These are phyloP conservation scores for Misgurnus mizolepis DNA, from an alignment of 2,113 vertebrate species.

Conservation along the genomic window DNA sequence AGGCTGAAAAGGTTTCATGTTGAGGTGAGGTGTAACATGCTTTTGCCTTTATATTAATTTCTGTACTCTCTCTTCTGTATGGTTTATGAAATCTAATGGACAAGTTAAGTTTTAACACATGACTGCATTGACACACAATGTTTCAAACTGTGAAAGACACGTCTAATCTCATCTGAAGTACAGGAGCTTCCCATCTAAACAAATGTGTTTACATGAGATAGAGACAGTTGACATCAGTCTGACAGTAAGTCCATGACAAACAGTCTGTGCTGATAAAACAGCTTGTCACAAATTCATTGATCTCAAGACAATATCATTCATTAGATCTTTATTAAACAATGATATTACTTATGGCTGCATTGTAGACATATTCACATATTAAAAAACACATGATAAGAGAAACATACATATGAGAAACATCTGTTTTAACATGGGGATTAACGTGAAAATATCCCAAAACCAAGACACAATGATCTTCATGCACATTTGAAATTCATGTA, in stretches of 20 bases:
- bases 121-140: not conserved
- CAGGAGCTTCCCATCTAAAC: slow-evolving; percentile 53
- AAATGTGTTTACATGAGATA: slow-evolving; percentile 50
- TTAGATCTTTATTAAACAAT: not conserved
- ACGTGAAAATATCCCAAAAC: no score
- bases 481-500: no score
- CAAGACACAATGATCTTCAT: no score
- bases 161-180: slow-evolving; percentile 51
- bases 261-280: slow-evolving; percentile 14
- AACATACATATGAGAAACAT: no score
- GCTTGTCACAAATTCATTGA: slow-evolving; percentile 18
- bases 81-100: not conserved
- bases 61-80: not conserved
- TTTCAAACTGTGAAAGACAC: not conserved
- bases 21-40: no score
- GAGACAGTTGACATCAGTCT: slow-evolving; percentile 17
- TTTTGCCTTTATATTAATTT: not conserved
- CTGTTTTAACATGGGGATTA: no score
- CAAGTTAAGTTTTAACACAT: not conserved
- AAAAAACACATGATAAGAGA: no score
- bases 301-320: not conserved
- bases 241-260: slow-evolving; percentile 41
- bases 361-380: no score
- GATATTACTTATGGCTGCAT: no score
- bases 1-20: no score